Conservation (phyloP, 2,888 invertebrate species). For the Latrodectus hesperus region DNA sequence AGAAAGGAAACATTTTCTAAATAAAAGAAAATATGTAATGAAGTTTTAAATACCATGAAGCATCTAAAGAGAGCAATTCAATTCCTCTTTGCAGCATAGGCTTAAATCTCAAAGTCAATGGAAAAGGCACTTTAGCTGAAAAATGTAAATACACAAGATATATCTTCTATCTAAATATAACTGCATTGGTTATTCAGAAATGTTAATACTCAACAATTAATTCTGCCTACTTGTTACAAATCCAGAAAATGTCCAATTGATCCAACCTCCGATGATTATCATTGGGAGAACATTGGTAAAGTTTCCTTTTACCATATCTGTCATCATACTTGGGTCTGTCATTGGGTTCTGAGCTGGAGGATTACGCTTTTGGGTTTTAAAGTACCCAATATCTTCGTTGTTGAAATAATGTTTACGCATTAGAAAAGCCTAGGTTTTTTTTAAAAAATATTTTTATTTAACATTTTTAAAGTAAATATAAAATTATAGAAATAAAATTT, state of each 20-base stretch:
- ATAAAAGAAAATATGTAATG: too few species aligned
- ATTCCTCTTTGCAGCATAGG: conserved; percentile 99
- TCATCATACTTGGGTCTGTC: conserved; percentile 97
- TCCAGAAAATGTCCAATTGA: conserved; percentile 99
- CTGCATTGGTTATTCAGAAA: too few species aligned
- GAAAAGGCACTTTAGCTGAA: conserved; percentile 97
- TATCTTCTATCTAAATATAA: too few species aligned
- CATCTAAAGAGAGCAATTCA: conserved; percentile 94
- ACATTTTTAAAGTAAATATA: too few species aligned
- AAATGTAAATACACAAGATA: conserved; percentile 9
- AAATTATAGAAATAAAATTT: too few species aligned
- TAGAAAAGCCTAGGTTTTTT: conserved; percentile 80
- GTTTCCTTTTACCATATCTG: conserved; percentile 99
- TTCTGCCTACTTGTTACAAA: conserved; percentile 91
- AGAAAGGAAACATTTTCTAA: too few species aligned
- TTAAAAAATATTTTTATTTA: not conserved
- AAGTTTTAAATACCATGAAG: conserved; percentile 84
- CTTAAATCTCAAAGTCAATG: conserved; percentile 96
- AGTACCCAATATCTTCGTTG: conserved; percentile 95
- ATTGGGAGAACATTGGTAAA: conserved; percentile 98
- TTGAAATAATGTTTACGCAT: conserved; percentile 96
- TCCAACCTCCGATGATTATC: conserved; percentile 99
- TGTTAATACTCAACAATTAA: not conserved
- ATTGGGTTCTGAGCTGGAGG: conserved; percentile 90
- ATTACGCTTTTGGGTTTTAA: conserved; percentile 89